These are phyloP conservation scores for Echinometra lucunter DNA, from an alignment of 53 echinoderm and acorn worm species.

Conservation along the genomic window DNA sequence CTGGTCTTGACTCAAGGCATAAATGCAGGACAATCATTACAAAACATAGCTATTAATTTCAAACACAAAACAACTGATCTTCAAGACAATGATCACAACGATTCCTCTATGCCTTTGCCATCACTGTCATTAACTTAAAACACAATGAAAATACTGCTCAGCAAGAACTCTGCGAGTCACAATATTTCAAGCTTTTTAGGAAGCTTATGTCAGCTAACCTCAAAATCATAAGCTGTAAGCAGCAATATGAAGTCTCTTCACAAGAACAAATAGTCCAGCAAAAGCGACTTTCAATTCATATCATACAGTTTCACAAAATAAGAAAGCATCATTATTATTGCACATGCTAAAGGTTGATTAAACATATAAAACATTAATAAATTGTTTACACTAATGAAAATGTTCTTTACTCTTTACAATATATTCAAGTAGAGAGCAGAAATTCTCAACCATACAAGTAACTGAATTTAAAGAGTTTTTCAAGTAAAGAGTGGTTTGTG, in stretches of 20 bases:
- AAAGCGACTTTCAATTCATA: neutral
- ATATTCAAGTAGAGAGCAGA: neutral
- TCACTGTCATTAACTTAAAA: neutral
- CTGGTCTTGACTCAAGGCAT: neutral
- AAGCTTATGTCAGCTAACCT: too few relatives aligned
- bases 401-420: neutral
- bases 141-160: neutral
- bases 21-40: neutral
- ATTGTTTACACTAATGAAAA: neutral
- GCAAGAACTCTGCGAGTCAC: too few relatives aligned
- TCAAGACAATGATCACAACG: neutral
- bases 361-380: neutral
- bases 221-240: neutral
- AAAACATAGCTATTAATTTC: neutral
- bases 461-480: neutral
- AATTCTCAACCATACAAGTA: neutral
- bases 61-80: neutral
- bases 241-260: neutral
- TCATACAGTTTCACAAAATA: neutral
- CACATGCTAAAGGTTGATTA: slow-evolving; percentile 4
- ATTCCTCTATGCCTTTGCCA: neutral
- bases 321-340: neutral
- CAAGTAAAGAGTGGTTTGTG: neutral
- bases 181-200: too few relatives aligned
- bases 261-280: neutral